Conservation (phyloP, 2,888 invertebrate genomes). For the Adela reaumurella region DNA sequence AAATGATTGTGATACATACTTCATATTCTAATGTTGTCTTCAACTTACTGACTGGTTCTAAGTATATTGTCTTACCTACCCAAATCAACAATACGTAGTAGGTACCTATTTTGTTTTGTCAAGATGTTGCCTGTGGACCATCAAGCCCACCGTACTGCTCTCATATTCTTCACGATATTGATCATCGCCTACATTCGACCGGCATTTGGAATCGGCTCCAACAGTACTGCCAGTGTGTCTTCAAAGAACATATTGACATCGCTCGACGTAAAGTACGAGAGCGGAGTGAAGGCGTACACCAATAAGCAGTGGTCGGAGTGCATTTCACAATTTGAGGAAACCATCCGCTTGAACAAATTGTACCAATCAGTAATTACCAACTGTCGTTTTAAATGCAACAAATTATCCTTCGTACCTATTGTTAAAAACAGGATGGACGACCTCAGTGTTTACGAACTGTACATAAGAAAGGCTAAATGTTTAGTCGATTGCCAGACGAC, state of each 20-base stretch:
- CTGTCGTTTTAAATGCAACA: slow-evolving; percentile 64
- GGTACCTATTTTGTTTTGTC: too few species aligned
- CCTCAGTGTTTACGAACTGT: slow-evolving; percentile 60
- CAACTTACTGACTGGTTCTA: too few species aligned
- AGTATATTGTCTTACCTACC: too few species aligned
- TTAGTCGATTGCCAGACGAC: slow-evolving; percentile 61
- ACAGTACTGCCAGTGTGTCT: too few species aligned
- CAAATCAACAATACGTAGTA: too few species aligned
- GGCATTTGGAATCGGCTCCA: too few species aligned
- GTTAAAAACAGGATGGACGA: slow-evolving; percentile 57
- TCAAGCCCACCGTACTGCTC: too few species aligned
- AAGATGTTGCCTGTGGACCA: too few species aligned
- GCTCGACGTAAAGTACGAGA: slow-evolving; percentile 30
- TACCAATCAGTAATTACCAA: slow-evolving; percentile 56
- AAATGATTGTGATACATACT: too few species aligned
- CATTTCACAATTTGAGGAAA: slow-evolving; percentile 61
- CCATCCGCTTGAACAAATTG: slow-evolving; percentile 57
- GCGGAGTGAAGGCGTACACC: slow-evolving; percentile 64
- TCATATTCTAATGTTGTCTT: too few species aligned
- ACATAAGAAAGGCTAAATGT: slow-evolving; percentile 63
- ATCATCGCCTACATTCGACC: background rate
- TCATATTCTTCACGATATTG: too few species aligned
- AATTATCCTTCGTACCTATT: slow-evolving; percentile 31
- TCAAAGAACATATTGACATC: slow-evolving; percentile 26
- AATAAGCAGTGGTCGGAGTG: slow-evolving; percentile 70